Conservation (phyloP, 2,888 invertebrate species). For the Lasioglossum zephyrum region DNA sequence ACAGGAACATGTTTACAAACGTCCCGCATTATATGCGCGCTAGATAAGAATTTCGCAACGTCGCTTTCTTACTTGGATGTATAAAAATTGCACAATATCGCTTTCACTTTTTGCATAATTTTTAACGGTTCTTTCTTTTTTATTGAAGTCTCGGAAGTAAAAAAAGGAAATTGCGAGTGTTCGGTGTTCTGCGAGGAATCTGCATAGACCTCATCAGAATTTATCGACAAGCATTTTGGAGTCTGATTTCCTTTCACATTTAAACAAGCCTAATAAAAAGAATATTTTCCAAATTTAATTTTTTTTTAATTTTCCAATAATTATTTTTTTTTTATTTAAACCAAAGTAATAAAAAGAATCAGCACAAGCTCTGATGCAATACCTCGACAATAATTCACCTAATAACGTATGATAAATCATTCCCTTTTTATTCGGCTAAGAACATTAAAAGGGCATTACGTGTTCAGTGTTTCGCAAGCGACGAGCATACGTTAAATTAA, state of each 20-base stretch:
- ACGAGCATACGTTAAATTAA: too few species aligned
- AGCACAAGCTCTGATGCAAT: too few species aligned
- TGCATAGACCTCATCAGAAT: not conserved
- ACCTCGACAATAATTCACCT: too few species aligned
- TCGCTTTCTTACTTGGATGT: not conserved
- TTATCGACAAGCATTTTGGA: not conserved
- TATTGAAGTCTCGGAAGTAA: not conserved
- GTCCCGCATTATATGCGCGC: not conserved
- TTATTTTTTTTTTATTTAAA: not conserved
- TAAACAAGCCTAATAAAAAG: not conserved
- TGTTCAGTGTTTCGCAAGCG: not conserved
- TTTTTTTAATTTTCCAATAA: not conserved
- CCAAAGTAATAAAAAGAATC: not conserved
- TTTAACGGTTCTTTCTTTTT: not conserved
- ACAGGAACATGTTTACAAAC: not conserved
- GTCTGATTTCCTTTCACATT: not conserved
- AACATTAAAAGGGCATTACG: not conserved
- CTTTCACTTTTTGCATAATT: constrained; percentile 24
- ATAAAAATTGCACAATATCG: not conserved
- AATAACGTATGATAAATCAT: not conserved
- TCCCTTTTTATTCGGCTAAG: not conserved
- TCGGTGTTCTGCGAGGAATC: not conserved
- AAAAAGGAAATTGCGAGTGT: not conserved
- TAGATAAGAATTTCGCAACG: not conserved
- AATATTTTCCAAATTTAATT: too few species aligned